These are phyloP conservation scores for Ispidina picta DNA, from an alignment of 2,797 vertebrate genomes.

Conservation along the genomic window DNA sequence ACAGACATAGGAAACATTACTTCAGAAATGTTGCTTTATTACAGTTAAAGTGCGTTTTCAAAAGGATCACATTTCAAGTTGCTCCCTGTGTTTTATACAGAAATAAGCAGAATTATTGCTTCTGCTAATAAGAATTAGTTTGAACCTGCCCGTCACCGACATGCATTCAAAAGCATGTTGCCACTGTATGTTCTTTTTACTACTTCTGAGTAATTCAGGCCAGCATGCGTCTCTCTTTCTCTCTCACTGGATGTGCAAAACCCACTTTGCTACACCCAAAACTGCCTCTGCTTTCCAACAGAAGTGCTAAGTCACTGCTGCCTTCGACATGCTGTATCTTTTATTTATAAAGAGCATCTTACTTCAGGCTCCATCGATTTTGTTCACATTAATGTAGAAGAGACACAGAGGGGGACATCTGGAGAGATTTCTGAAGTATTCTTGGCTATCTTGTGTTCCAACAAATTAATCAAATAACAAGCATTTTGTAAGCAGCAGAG, in stretches of 20 bases:
- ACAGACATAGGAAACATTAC: constrained; percentile 40
- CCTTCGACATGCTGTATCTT: not conserved
- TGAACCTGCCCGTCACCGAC: not conserved
- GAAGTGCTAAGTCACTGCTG: not conserved
- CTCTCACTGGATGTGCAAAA: not conserved
- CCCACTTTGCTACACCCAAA: not conserved
- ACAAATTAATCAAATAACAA: not conserved
- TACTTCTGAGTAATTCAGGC: not conserved
- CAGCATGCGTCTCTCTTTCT: too few relatives aligned
- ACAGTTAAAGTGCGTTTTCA: constrained; percentile 24
- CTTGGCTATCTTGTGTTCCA: not conserved
- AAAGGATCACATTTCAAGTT: constrained; percentile 12
- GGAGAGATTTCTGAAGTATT: not conserved
- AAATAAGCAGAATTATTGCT: constrained; percentile 17
- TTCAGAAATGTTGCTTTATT: constrained; percentile 64
- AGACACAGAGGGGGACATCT: not conserved
- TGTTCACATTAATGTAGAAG: not conserved
- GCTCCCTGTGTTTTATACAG: not conserved
- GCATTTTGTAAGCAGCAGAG: not conserved
- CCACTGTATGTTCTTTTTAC: not conserved
- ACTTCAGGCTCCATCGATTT: not conserved
- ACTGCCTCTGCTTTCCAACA: not conserved
- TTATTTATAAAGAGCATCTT: not conserved
- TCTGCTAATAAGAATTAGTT: not conserved
- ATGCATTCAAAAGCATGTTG: not conserved